Conservation (phyloP, 2,797 vertebrate species). For the Hydrophis major region DNA sequence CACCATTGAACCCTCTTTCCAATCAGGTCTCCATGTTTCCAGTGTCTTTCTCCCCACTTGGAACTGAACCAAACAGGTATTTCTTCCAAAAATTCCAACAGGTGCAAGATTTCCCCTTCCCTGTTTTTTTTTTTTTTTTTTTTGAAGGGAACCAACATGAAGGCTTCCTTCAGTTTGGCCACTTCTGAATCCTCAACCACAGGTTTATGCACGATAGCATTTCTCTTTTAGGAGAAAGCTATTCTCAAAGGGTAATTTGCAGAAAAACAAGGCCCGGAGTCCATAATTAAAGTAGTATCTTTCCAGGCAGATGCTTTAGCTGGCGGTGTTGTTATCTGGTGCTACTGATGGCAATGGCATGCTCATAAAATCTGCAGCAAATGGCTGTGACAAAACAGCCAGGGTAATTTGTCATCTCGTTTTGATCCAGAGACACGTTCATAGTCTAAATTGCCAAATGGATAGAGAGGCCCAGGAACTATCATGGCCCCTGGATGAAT, state of each 20-base stretch:
- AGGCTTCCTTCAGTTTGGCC: conserved; percentile 60
- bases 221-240: conserved; percentile 68
- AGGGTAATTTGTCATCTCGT: conserved; percentile 79
- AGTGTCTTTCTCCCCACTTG: too few species aligned
- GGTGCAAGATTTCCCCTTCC: conserved; percentile 29
- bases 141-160: conserved; percentile 32
- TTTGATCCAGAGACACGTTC: conserved; percentile 76
- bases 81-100: conserved; percentile 21
- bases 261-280: conserved; percentile 78
- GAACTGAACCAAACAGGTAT: too few species aligned
- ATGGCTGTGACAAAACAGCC: conserved; percentile 77
- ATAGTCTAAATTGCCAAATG: conserved; percentile 69
- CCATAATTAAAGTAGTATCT: conserved; percentile 85
- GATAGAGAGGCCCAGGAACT: conserved; percentile 72
- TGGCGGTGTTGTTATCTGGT: conserved; percentile 80
- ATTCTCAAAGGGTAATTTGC: conserved; percentile 75
- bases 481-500: conserved; percentile 69
- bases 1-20: too few species aligned
- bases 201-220: conserved; percentile 69
- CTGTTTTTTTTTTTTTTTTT: neutral
- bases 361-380: conserved; percentile 78
- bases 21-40: too few species aligned
- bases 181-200: conserved; percentile 58
- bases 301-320: conserved; percentile 79
- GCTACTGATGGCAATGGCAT: conserved; percentile 81